Evolutionary conservation across 2,113 vertebrate species (phyloP), one percentile per base, ranked within the genome.

Genomic region (Platysternon megacephalum): DNA sequence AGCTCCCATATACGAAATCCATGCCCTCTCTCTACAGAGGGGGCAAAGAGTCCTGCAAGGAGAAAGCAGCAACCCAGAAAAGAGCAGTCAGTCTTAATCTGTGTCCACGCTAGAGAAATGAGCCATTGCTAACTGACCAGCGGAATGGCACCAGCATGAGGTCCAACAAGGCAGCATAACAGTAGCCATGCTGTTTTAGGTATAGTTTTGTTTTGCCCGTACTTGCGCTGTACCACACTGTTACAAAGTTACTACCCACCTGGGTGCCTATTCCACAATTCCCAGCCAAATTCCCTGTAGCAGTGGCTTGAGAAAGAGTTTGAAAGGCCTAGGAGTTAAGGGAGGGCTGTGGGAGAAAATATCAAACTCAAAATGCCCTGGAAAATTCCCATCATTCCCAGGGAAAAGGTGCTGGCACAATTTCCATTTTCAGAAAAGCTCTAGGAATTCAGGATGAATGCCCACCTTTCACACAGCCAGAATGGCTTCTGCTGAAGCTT

Each of bases 381-480:
- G 46, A 49, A 93, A 95, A 84, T n/a, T 74, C 39, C 76, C 68
- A 56, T 46, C 84, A 6, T 96, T 96, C 96, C 95, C 96, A 0
- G 0, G 29, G 14, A 17, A 84, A 88, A 72, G 2, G 17, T 53
- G 78, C 79, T 4, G 4, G 81, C 55, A 96, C 92, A 74, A 2
- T 29, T 96, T 78, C 86, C 95, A 94, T 0, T 13, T 52, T 22
- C 74, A 9, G 52, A 79, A 10, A 74, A 76, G 56, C 78, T 8
- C 65, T 88, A 8, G 8, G 42, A 80, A 17, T 68, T 88, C 29
- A 4, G 74, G 19, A n/a, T 39, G 35, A 76, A 24, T 74, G 72
- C 39, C 13, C 22, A 26, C 12, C 42, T 76, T 24, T 44, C 39
- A 28, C 42, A 76, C 42, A 76, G 39, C 35, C n/a, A 39, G n/a